Evolutionary conservation across 2,113 vertebrate species (phyloP).

Genomic region (Rhagologus leucostigma): DNA sequence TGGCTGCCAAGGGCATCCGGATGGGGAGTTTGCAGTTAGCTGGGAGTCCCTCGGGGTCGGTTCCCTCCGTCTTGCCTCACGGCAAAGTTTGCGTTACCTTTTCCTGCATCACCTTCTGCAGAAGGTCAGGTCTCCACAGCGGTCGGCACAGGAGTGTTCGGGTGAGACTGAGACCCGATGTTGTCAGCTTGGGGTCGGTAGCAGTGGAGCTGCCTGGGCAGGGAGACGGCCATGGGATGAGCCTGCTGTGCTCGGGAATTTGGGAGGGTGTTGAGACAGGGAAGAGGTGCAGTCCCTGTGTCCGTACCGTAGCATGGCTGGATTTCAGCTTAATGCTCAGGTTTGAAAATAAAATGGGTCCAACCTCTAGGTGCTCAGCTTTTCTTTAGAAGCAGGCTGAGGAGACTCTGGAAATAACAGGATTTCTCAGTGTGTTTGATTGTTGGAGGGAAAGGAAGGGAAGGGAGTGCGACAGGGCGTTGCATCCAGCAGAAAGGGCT

Average conservation of each 20-base stretch:
- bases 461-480: neutral
- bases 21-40: neutral
- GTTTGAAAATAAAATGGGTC: neutral
- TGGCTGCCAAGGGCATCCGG: neutral
- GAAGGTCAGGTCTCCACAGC: neutral
- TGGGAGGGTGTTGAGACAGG: neutral
- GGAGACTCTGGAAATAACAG: neutral
- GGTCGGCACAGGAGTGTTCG: neutral
- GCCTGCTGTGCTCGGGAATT: neutral
- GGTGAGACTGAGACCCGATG: neutral
- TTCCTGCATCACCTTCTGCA: neutral
- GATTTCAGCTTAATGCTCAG: neutral
- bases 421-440: neutral
- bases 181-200: neutral
- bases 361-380: neutral
- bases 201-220: neutral
- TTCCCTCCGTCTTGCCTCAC: neutral
- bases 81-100: neutral
- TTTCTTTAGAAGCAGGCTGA: neutral
- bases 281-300: too few species aligned
- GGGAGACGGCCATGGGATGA: neutral
- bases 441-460: neutral
- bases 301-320: fast-evolving
- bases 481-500: neutral
- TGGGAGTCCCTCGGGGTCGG: neutral